These are phyloP conservation scores for Yponomeuta evonymella DNA, from an alignment of 2,888 invertebrate species.

Conservation along the genomic window DNA sequence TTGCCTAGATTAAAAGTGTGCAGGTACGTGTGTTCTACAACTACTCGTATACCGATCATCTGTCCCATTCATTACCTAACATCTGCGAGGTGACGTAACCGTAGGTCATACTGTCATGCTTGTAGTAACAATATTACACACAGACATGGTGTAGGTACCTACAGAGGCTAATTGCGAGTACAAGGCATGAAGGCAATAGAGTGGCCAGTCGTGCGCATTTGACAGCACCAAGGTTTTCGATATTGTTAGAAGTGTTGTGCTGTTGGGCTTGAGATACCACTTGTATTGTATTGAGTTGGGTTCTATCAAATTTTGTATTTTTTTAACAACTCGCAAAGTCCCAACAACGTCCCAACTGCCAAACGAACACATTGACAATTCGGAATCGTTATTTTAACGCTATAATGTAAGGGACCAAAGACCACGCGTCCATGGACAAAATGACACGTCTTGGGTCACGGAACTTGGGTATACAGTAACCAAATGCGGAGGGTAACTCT, in stretches of 20 bases:
- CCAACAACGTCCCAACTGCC: too few relatives aligned
- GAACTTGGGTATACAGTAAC: too few relatives aligned
- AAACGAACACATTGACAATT: too few relatives aligned
- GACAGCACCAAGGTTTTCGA: conserved; percentile 15
- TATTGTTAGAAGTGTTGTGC: background rate
- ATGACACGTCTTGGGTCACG: too few relatives aligned
- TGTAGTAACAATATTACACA: conserved; percentile 5
- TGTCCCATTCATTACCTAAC: conserved; percentile 8
- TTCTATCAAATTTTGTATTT: too few relatives aligned
- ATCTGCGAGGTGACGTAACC: conserved; percentile 22
- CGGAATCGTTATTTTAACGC: too few relatives aligned
- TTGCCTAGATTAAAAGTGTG: background rate
- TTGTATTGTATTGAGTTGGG: too few relatives aligned
- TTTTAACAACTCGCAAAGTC: too few relatives aligned
- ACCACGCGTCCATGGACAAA: too few relatives aligned
- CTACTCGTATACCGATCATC: background rate
- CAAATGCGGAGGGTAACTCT: too few relatives aligned
- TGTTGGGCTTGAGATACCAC: background rate
- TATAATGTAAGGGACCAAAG: too few relatives aligned
- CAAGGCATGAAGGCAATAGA: conserved; percentile 53
- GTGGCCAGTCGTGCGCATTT: conserved; percentile 26
- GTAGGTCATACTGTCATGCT: conserved; percentile 9
- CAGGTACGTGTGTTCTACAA: background rate
- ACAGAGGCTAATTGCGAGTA: conserved; percentile 47
- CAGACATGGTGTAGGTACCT: background rate